Conservation (phyloP, 2,113 vertebrate genomes). For the Tapirus terrestris region DNA sequence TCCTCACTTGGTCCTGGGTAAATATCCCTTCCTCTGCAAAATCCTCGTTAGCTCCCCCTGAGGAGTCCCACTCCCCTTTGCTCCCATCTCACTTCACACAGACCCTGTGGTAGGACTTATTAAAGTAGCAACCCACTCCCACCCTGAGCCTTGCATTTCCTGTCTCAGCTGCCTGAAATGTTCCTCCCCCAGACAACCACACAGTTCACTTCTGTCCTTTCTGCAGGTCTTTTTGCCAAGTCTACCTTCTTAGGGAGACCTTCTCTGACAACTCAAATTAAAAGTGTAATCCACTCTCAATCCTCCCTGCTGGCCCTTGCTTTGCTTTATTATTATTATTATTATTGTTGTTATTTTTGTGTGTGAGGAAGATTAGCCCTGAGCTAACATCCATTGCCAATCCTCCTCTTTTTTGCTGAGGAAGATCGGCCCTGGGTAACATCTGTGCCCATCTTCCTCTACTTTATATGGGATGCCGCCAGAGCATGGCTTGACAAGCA, state of each 20-base stretch:
- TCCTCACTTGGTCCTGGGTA: not conserved
- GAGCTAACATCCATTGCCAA: no score
- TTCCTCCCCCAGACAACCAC: not conserved
- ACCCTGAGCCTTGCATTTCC: not conserved
- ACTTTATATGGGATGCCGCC: no score
- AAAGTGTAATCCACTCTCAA: not conserved
- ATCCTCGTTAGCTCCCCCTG: not conserved
- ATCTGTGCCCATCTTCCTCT: no score
- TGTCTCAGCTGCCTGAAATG: not conserved
- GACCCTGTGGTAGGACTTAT: not conserved
- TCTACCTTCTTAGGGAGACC: not conserved
- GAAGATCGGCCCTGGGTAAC: no score
- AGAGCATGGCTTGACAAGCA: no score
- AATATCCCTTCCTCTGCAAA: not conserved
- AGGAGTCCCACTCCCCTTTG: not conserved
- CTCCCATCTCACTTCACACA: not conserved
- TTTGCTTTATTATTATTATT: not conserved
- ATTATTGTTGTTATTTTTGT: no score
- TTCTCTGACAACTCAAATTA: not conserved
- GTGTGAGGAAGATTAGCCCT: no score
- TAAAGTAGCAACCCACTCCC: not conserved
- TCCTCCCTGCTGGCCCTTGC: not conserved
- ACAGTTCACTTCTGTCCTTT: not conserved
- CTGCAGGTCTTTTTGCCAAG: not conserved
- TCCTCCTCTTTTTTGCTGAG: no score